Evolutionary conservation across 2,797 vertebrate species (phyloP).

Genomic region (Sciaenops ocellatus): DNA sequence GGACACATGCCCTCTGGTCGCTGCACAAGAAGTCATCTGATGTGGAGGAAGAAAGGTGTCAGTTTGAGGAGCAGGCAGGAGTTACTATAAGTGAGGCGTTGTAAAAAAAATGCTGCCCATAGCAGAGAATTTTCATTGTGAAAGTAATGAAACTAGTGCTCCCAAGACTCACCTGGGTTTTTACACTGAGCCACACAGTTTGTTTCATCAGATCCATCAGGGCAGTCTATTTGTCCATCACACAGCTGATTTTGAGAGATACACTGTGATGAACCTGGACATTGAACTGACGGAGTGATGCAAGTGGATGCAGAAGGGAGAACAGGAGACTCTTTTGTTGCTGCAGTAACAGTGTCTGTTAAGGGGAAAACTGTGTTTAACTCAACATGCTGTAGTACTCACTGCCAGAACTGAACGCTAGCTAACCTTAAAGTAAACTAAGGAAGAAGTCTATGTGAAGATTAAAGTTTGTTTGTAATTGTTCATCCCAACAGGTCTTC

Average conservation of each 20-base stretch:
- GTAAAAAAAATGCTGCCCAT: neutral
- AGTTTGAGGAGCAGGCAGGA: neutral
- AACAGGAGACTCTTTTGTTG: conserved; percentile 9
- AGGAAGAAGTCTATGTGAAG: neutral
- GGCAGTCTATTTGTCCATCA: conserved; percentile 86
- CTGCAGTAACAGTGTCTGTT: conserved; percentile 35
- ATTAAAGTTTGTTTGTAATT: neutral
- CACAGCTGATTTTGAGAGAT: conserved; percentile 85
- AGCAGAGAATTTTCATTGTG: neutral
- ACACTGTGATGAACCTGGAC: conserved; percentile 81
- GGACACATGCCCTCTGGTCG: conserved; percentile 76
- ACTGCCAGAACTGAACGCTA: neutral
- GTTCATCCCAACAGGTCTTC: neutral
- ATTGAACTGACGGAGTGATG: conserved; percentile 77
- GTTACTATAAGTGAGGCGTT: neutral
- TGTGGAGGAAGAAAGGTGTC: neutral
- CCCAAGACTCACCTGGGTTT: conserved; percentile 68
- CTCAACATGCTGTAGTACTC: neutral
- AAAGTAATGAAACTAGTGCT: neutral
- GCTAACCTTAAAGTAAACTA: neutral
- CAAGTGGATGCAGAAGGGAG: conserved; percentile 59
- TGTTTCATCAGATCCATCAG: conserved; percentile 88
- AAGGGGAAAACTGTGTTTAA: neutral
- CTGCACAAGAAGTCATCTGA: conserved; percentile 83
- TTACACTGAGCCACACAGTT: conserved; percentile 68